A percentile compares a stretch with the other conserved stretches of the same genome.
Evolutionary conservation across 2,797 vertebrate genomes (phyloP).

Genomic region (Botia almorhae): DNA sequence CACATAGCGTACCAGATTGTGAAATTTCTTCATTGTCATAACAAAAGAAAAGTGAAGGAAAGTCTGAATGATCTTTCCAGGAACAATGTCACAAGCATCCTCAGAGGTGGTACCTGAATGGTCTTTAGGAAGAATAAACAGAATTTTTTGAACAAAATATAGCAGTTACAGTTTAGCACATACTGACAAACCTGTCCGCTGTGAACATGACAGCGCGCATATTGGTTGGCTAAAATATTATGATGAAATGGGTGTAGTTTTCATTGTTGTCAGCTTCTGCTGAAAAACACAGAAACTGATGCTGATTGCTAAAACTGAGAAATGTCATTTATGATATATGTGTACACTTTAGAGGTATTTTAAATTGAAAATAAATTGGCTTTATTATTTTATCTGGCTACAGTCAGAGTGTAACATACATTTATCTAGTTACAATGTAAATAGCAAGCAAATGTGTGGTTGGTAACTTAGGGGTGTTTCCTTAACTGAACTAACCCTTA

Average conservation of each 20-base stretch:
- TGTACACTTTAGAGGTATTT: neutral
- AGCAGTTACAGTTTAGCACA: neutral
- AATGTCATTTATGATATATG: neutral
- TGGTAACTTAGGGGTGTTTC: neutral
- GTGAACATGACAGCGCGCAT: neutral
- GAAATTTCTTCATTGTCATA: conserved; percentile 1
- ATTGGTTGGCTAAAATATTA: neutral
- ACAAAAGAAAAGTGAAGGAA: conserved; percentile 12
- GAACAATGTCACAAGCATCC: neutral
- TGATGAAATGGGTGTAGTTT: no score
- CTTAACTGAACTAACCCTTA: no score
- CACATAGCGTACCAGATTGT: neutral
- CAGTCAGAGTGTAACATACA: no score
- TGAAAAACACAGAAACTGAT: neutral
- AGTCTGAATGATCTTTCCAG: neutral
- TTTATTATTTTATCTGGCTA: neutral
- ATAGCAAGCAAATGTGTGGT: no score
- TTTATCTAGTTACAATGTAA: no score
- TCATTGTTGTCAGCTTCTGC: neutral
- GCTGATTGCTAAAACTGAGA: neutral
- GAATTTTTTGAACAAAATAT: neutral
- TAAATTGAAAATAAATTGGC: neutral
- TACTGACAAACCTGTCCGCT: neutral
- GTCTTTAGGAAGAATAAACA: neutral
- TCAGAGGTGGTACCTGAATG: neutral